phyloP scores from a whole-genome alignment of 2,888 invertebrate species.

The Drosophila helvetica region DNA sequence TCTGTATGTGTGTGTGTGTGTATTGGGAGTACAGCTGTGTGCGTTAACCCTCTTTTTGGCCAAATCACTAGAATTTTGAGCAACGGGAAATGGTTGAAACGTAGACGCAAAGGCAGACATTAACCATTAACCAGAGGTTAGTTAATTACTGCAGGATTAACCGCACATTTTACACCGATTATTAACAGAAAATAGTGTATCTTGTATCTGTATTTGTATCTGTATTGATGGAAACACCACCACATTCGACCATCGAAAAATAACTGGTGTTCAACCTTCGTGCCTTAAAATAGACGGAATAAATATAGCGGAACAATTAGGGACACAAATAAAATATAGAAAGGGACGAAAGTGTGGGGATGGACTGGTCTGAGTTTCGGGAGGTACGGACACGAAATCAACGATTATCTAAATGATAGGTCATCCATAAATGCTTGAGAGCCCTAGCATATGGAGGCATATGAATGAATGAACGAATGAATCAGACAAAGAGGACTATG shows the following conservation, averaged over 20 bases:
- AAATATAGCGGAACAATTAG: conserved; percentile 43
- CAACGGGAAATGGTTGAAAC: conserved; percentile 32
- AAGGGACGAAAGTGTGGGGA: neutral
- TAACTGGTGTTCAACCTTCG: conserved; percentile 34
- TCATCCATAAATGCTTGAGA: conserved; percentile 37
- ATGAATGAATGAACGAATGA: neutral
- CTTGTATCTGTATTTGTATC: conserved; percentile 19
- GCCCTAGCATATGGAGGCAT: neutral
- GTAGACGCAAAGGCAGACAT: conserved; percentile 1
- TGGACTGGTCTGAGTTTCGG: too few relatives aligned
- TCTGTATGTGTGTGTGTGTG: neutral
- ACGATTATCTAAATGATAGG: conserved; percentile 35
- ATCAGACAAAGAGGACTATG: conserved; percentile 4
- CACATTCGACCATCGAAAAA: conserved; percentile 21
- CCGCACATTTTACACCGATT: neutral
- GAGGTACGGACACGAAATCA: conserved; percentile 18
- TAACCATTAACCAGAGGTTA: conserved; percentile 17
- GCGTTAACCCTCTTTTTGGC: conserved; percentile 4
- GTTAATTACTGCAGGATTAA: conserved; percentile 24
- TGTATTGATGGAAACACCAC: conserved; percentile 25
- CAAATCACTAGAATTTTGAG: conserved; percentile 28
- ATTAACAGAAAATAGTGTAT: conserved; percentile 1
- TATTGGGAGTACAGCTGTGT: conserved; percentile 31
- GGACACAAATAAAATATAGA: conserved; percentile 8
- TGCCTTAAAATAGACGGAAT: conserved; percentile 28